phyloP scores from a whole-genome alignment of 2,888 invertebrate species.

The Allygus modestus region DNA sequence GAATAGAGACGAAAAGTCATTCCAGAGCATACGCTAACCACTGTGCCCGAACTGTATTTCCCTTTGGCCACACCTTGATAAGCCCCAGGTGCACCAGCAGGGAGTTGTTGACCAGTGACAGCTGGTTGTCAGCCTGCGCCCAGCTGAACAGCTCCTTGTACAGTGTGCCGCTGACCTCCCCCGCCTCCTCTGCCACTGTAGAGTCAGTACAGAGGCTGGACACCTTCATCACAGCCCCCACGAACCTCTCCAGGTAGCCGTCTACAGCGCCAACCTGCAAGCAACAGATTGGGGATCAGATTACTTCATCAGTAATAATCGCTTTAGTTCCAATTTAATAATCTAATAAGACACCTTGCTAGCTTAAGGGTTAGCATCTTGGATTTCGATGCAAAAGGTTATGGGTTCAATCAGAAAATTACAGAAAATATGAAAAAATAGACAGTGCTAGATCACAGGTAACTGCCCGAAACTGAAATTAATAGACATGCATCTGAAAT shows the following conservation, averaged over 20 bases:
- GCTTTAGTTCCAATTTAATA: background rate
- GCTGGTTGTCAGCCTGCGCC: constrained; percentile 75
- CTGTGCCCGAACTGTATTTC: too few relatives aligned
- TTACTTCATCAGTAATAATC: background rate
- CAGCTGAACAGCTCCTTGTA: constrained; percentile 78
- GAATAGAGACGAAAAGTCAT: too few relatives aligned
- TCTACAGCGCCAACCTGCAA: constrained; percentile 57
- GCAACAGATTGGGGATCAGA: too few relatives aligned
- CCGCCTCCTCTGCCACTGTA: constrained; percentile 70
- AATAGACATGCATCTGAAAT: too few relatives aligned
- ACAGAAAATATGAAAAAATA: too few relatives aligned
- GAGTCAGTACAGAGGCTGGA: constrained; percentile 72
- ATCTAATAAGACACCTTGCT: too few relatives aligned
- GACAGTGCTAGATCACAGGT: too few relatives aligned
- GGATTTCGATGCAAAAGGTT: too few relatives aligned
- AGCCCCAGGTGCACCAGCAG: constrained; percentile 82
- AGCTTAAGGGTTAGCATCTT: too few relatives aligned
- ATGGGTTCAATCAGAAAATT: too few relatives aligned
- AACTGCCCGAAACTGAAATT: too few relatives aligned
- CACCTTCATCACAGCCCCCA: constrained; percentile 77
- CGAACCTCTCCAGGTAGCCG: constrained; percentile 73
- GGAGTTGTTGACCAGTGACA: constrained; percentile 80
- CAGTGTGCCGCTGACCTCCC: constrained; percentile 76
- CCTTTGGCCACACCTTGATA: constrained; percentile 85
- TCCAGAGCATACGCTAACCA: too few relatives aligned